Conservation (phyloP, 92 coral and sea anemone genomes). For the Palythoa caribaeorum region DNA sequence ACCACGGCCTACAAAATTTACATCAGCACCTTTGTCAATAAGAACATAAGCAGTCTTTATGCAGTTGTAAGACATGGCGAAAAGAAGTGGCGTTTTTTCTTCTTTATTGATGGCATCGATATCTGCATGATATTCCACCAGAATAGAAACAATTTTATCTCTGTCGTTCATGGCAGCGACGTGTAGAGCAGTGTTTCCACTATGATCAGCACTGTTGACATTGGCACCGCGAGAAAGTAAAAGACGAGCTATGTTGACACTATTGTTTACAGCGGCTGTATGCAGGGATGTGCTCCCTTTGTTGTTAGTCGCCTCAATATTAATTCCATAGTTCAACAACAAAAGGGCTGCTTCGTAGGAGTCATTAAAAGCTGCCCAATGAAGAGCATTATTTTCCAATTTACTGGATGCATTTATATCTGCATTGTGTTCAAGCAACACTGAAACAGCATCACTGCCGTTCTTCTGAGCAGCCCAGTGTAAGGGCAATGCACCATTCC, state of each 20-base stretch:
- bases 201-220: not conserved
- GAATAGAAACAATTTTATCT: slow-evolving; percentile 16
- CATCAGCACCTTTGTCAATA: not conserved
- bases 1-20: not conserved
- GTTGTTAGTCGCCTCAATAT: not conserved
- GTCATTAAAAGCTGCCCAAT: not conserved
- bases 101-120: not conserved
- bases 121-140: not conserved
- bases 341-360: not conserved
- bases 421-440: slow-evolving; percentile 1
- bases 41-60: not conserved
- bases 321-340: not conserved
- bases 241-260: not conserved
- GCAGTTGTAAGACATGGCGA: slow-evolving; percentile 2
- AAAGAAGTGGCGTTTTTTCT: slow-evolving; percentile 2
- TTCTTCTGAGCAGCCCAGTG: slow-evolving; percentile 18
- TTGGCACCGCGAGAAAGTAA: not conserved
- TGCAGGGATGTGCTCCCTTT: not conserved
- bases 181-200: slow-evolving; percentile 14
- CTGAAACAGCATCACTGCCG: not conserved
- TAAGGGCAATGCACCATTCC: not conserved
- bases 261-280: slow-evolving; percentile 3
- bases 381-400: slow-evolving; percentile 18
- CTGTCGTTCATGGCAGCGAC: slow-evolving; percentile 17
- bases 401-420: not conserved